Conservation (phyloP, 2,888 invertebrate genomes). For the Drosophila prostipennis region DNA sequence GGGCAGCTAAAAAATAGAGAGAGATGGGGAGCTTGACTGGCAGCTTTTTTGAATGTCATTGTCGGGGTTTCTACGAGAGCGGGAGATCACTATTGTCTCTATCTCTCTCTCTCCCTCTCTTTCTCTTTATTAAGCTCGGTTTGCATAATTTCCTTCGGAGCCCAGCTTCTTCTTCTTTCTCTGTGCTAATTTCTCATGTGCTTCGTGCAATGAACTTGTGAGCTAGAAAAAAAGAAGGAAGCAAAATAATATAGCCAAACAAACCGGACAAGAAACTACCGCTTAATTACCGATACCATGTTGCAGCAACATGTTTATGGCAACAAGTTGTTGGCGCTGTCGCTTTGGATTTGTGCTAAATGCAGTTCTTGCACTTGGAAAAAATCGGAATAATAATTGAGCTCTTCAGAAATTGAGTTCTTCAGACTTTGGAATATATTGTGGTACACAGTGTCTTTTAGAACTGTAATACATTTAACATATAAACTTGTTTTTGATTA, state of each 20-base stretch:
- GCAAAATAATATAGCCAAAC: conserved; percentile 15
- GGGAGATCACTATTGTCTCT: conserved; percentile 28
- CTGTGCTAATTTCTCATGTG: conserved; percentile 76
- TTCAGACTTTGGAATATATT: no score
- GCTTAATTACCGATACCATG: conserved; percentile 70
- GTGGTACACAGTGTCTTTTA: no score
- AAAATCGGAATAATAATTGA: no score
- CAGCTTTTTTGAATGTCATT: conserved; percentile 80
- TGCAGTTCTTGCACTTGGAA: conserved; percentile 18
- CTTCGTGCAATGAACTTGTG: conserved; percentile 74
- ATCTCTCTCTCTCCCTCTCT: conserved; percentile 16
- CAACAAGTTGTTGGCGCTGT: conserved; percentile 61
- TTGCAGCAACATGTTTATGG: conserved; percentile 74
- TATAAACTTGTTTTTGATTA: no score
- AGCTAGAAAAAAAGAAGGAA: conserved; percentile 56
- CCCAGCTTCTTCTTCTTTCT: conserved; percentile 26
- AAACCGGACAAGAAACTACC: conserved; percentile 34
- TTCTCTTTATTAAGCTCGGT: conserved; percentile 48
- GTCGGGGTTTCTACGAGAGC: conserved; percentile 52
- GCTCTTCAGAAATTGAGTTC: no score
- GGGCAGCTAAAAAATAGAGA: conserved; percentile 19
- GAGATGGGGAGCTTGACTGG: conserved; percentile 62
- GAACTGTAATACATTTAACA: no score
- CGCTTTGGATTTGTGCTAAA: conserved; percentile 15
- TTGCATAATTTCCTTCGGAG: conserved; percentile 64